Evolutionary conservation across 1,140 invertebrate genomes (phyloP).

Genomic region (Helicorthomorpha holstii): DNA sequence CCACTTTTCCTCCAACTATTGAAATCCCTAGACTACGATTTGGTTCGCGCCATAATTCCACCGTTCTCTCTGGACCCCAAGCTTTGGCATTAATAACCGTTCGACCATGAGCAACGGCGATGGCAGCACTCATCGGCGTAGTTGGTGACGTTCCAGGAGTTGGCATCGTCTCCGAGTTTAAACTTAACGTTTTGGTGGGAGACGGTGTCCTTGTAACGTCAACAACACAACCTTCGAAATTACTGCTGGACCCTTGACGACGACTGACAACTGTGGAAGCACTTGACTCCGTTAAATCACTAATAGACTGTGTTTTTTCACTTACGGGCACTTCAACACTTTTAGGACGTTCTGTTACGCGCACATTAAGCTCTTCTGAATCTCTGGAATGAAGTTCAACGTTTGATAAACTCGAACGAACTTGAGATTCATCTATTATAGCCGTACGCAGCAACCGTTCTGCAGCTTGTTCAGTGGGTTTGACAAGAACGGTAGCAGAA

Average conservation of each 20-base stretch:
- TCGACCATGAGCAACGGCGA: conserved; percentile 4
- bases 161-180: not conserved
- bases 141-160: conserved; percentile 9
- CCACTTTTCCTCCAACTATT: conserved; percentile 89
- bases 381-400: no score
- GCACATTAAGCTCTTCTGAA: no score
- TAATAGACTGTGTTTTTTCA: not conserved
- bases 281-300: no score
- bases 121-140: conserved; percentile 8
- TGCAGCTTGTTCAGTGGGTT: no score
- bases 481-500: no score
- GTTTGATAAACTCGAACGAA: no score
- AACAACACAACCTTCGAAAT: not conserved
- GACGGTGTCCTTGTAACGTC: not conserved
- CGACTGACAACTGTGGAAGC: no score
- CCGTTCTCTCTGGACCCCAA: conserved; percentile 67
- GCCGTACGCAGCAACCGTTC: no score
- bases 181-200: not conserved
- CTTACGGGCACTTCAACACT: no score
- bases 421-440: no score
- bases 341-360: no score
- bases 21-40: conserved; percentile 75
- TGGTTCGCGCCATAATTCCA: conserved; percentile 50
- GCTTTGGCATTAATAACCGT: conserved; percentile 46
- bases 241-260: not conserved